phyloP scores from a whole-genome alignment of 1,140 invertebrate species.

The Oncopeltus fasciatus region DNA sequence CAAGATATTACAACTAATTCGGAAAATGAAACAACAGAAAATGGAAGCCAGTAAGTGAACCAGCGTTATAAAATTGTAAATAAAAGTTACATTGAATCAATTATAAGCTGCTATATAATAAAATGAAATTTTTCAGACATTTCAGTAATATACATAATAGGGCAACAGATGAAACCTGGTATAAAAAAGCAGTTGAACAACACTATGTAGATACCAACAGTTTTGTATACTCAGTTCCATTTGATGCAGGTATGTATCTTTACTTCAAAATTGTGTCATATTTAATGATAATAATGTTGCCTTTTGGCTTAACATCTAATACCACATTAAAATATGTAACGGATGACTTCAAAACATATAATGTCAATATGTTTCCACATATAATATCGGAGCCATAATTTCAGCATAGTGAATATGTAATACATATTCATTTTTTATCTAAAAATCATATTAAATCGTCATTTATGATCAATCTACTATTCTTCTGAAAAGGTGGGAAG shows the following conservation, averaged over 20 bases:
- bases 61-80: background rate
- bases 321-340: too few relatives aligned
- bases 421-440: too few relatives aligned
- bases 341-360: too few relatives aligned
- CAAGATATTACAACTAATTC: constrained; percentile 44
- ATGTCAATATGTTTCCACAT: too few relatives aligned
- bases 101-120: background rate
- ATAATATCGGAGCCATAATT: too few relatives aligned
- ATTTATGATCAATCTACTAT: too few relatives aligned
- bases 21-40: constrained; percentile 16
- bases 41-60: constrained; percentile 11
- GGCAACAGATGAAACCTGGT: constrained; percentile 86
- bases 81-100: background rate
- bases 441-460: too few relatives aligned
- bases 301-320: too few relatives aligned
- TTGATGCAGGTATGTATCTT: constrained; percentile 44
- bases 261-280: too few relatives aligned
- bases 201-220: constrained; percentile 62
- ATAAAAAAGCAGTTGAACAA: constrained; percentile 80
- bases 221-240: constrained; percentile 79
- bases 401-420: too few relatives aligned
- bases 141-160: constrained; percentile 45
- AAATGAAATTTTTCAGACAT: constrained; percentile 31
- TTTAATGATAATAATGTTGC: too few relatives aligned
- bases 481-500: too few relatives aligned